Evolutionary conservation across 2,888 invertebrate genomes (phyloP), one percentile per base, ranked within the genome.

Genomic region (Tridacna gigas): DNA sequence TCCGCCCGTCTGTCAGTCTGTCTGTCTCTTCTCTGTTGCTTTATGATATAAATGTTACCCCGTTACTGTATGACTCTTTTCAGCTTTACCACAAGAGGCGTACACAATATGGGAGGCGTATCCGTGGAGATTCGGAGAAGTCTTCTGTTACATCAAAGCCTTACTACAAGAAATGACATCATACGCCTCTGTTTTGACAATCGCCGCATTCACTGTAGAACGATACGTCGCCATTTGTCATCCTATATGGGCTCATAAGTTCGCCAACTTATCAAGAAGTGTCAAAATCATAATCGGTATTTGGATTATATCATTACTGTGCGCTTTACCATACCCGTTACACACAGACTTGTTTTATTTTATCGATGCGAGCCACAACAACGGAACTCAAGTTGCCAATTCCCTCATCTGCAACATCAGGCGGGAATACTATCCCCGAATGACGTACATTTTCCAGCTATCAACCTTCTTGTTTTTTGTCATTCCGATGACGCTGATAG

Each of bases 201-300:
- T 98, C 90, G 97, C 98, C 63, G 97, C 98, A 0, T 98, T 98
- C 95, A 98, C 98, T 0, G 96, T 97, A 95, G 98, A 98, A 95
- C 96, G 98, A 67, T 95, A 98, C 95, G 95, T 98, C 86, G 98
- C 98, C 47, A 98, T 98, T 92, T 98, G 98, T 93, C 97, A 98
- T 94, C 98, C 98, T 0, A 95, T 98, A 63, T 97, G 97, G 93
- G 96, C 97, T 82, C 97, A 97, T 95, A 96, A 97, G 66, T 97
- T 98, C 96, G 97, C 97, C 0, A 97, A 97, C 0, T 96, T 98
- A 51, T 96, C 97, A 75, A 95, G 98, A 28, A 97, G 98, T 1
- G 95, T 97, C 37, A 96, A 97, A 84, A 97, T 98, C 86, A 97
- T 98, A 63, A 97, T 98, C 86, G 97, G 98, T 63, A 95, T 97